Percentiles rank a stretch among this genome's conserved stretches.
phyloP scores from a whole-genome alignment of 2,113 vertebrate species.

The Saccopteryx bilineata region DNA sequence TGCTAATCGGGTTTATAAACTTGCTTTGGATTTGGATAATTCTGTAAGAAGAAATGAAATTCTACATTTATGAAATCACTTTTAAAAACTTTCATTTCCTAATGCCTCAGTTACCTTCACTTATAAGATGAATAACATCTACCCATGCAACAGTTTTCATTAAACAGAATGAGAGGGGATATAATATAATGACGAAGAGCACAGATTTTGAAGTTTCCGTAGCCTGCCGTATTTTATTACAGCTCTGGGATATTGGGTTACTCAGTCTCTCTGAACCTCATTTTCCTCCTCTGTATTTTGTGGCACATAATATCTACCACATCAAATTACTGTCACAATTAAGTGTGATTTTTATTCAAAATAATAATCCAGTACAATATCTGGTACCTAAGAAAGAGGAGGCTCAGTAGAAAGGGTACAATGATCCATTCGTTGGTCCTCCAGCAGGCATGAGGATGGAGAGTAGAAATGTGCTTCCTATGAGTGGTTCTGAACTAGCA shows the following conservation, averaged over 20 bases:
- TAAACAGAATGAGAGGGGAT: not conserved
- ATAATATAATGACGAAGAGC: not conserved
- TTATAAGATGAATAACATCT: constrained; percentile 38
- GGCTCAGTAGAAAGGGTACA: not conserved
- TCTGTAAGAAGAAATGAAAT: constrained; percentile 63
- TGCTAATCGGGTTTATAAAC: constrained; percentile 42
- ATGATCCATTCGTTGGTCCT: not conserved
- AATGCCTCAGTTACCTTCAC: constrained; percentile 49
- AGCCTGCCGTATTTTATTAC: not conserved
- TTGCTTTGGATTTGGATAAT: constrained; percentile 51
- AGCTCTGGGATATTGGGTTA: not conserved
- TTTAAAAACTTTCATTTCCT: constrained; percentile 68
- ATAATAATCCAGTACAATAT: not conserved
- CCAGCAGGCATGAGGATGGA: not conserved
- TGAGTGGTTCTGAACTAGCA: not conserved
- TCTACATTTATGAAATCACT: constrained; percentile 45
- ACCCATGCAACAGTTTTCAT: constrained; percentile 36
- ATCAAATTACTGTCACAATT: not conserved
- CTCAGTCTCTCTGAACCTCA: not conserved
- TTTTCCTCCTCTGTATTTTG: not conserved
- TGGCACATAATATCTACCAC: not conserved
- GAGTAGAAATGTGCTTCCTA: not conserved
- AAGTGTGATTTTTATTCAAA: constrained; percentile 5
- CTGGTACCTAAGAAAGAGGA: not conserved
- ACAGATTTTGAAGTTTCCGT: not conserved